Evolutionary conservation across 2,113 vertebrate genomes (phyloP).

Genomic region (Uria aalge): DNA sequence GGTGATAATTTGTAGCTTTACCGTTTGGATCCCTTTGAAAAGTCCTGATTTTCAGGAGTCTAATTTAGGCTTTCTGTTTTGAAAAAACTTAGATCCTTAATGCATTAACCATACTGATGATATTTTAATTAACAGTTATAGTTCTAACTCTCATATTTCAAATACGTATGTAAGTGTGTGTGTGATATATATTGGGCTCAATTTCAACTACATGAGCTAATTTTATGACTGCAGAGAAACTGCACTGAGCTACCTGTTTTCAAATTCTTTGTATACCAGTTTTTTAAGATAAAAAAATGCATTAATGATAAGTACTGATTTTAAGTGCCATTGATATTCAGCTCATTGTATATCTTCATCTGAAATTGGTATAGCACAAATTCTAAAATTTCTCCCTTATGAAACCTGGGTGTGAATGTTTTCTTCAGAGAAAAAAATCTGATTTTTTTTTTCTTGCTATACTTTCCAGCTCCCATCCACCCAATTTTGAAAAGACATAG

Average conservation of each 20-base stretch:
- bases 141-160: not conserved
- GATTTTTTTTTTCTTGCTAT: not conserved
- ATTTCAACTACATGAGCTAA: not conserved
- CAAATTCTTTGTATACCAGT: not conserved
- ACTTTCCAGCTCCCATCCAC: not conserved
- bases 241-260: not conserved
- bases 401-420: not conserved
- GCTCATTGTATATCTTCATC: not conserved
- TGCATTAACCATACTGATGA: not conserved
- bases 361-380: not conserved
- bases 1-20: not conserved
- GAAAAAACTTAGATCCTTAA: not conserved
- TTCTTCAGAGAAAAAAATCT: not conserved
- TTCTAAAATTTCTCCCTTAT: not conserved
- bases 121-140: not conserved
- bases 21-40: not conserved
- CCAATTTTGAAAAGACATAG: not conserved
- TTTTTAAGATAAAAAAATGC: not conserved
- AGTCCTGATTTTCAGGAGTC: not conserved
- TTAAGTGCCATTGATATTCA: not conserved
- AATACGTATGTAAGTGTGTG: not conserved
- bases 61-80: not conserved
- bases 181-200: not conserved
- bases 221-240: not conserved
- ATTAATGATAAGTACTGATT: not conserved